Conservation (phyloP, 2,888 invertebrate genomes). For the Griposia aprilina region DNA sequence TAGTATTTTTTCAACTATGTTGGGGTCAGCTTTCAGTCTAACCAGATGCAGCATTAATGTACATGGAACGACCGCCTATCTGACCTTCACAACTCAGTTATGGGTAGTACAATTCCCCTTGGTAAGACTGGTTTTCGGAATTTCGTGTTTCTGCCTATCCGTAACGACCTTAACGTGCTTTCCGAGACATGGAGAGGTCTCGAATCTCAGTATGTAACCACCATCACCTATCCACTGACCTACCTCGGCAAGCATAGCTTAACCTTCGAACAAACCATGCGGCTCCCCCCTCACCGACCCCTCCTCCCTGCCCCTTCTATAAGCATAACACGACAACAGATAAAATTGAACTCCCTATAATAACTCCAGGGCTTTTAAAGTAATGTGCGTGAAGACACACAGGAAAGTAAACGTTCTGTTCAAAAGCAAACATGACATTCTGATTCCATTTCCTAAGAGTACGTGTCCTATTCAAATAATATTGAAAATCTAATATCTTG, state of each 20-base stretch:
- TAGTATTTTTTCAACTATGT: background rate
- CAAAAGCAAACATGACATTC: slow-evolving; percentile 44
- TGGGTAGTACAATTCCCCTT: background rate
- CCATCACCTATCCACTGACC: background rate
- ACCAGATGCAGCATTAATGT: background rate
- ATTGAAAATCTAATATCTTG: slow-evolving; percentile 62
- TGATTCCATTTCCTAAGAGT: slow-evolving; percentile 49
- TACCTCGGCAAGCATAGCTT: background rate
- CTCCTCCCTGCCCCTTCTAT: background rate
- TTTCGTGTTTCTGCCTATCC: background rate
- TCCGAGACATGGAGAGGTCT: too few relatives aligned
- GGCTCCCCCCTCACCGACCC: too few relatives aligned
- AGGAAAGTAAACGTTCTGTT: slow-evolving; percentile 35
- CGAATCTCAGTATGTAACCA: background rate
- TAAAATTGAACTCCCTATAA: background rate
- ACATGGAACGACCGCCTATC: background rate
- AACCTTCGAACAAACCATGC: background rate
- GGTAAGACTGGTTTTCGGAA: background rate
- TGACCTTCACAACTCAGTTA: background rate
- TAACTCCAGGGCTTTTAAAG: slow-evolving; percentile 8
- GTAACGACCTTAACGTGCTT: too few relatives aligned
- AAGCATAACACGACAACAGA: background rate
- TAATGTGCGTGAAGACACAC: slow-evolving; percentile 42
- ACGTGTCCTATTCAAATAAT: slow-evolving; percentile 63
- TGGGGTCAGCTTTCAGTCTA: background rate